phyloP scores from a whole-genome alignment of 2,113 vertebrate species.

The Notechis scutatus region DNA sequence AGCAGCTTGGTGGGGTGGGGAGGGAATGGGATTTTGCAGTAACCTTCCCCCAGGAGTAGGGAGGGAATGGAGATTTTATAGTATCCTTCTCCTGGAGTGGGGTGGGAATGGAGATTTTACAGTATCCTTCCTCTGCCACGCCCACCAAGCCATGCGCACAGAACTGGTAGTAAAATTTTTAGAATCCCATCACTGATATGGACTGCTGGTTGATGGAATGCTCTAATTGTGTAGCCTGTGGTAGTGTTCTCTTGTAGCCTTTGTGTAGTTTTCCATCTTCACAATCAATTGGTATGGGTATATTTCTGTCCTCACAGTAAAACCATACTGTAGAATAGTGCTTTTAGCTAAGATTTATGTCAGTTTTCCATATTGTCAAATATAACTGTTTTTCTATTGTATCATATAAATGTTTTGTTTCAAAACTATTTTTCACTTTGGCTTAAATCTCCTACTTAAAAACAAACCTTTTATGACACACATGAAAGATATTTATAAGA shows the following conservation, averaged over 20 bases:
- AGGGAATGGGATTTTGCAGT: too few relatives aligned
- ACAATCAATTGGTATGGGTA: neutral
- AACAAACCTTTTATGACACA: constrained; percentile 1
- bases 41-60: too few relatives aligned
- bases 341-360: constrained; percentile 24
- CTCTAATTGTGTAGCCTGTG: neutral
- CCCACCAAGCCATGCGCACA: too few relatives aligned
- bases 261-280: neutral
- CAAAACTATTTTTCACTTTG: constrained; percentile 1
- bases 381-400: constrained; percentile 18
- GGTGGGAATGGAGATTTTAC: too few relatives aligned
- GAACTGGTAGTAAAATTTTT: too few relatives aligned
- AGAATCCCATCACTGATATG: too few relatives aligned
- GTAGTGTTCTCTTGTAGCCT: neutral
- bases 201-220: neutral
- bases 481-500: constrained; percentile 17
- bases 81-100: too few relatives aligned
- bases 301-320: neutral
- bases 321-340: neutral
- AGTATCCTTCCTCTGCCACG: too few relatives aligned
- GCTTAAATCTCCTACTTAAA: neutral
- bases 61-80: too few relatives aligned
- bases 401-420: constrained; percentile 9
- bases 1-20: too few relatives aligned
- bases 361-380: constrained; percentile 16